Evolutionary conservation across 2,888 invertebrate species (phyloP).

Genomic region (Smittia aterrima): DNA sequence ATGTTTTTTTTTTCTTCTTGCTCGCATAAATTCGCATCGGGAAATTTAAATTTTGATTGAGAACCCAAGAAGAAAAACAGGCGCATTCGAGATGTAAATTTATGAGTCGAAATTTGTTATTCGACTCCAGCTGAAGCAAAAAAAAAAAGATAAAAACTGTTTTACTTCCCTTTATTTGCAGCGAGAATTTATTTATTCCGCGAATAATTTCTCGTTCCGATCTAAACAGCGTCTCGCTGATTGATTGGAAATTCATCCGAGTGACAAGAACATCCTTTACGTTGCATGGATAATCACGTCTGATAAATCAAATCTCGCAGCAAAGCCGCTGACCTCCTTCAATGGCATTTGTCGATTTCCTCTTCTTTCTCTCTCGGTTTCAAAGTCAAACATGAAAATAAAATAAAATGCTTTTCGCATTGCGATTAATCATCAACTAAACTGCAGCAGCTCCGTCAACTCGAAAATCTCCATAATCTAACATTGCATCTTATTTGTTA

Average conservation of each 20-base stretch:
- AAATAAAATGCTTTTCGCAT: background rate
- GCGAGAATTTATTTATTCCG: slow-evolving; percentile 27
- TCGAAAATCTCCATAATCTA: background rate
- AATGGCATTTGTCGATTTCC: slow-evolving; percentile 14
- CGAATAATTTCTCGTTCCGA: slow-evolving; percentile 9
- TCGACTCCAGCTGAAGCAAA: slow-evolving; percentile 12
- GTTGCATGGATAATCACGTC: slow-evolving; percentile 28
- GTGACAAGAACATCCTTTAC: background rate
- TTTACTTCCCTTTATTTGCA: slow-evolving; percentile 26
- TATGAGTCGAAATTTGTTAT: slow-evolving; percentile 32
- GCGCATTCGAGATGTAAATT: slow-evolving; percentile 26
- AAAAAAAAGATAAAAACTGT: background rate
- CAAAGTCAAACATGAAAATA: background rate
- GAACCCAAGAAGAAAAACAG: too few species aligned
- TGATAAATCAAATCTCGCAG: slow-evolving; percentile 23
- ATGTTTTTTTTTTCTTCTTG: background rate
- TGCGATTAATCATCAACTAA: background rate
- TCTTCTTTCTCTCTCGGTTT: too few species aligned
- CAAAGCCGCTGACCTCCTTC: slow-evolving; percentile 24
- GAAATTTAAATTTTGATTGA: slow-evolving; percentile 3
- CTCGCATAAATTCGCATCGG: background rate
- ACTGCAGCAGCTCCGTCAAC: too few species aligned
- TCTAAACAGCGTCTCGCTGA: background rate
- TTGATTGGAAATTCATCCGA: background rate
- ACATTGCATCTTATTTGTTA: slow-evolving; percentile 16